phyloP scores from a whole-genome alignment of 1,140 invertebrate genomes.

The Ephestia elutella region DNA sequence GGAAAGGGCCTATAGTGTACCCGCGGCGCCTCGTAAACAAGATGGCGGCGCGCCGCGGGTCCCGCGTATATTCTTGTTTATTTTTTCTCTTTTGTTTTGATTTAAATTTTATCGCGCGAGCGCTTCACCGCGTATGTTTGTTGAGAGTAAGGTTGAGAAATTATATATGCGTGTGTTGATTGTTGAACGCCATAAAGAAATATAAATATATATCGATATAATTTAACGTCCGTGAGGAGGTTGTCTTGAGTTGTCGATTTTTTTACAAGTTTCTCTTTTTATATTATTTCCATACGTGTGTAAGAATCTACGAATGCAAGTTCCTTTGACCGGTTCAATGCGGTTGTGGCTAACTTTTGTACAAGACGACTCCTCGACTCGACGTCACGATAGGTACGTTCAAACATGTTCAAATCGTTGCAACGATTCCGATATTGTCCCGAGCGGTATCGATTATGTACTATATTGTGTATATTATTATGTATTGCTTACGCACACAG shows the following conservation, averaged over 20 bases:
- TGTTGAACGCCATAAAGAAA: conserved; percentile 49
- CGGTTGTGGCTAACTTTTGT: conserved; percentile 20
- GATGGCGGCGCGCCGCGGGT: neutral
- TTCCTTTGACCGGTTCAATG: conserved; percentile 16
- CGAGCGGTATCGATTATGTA: conserved; percentile 8
- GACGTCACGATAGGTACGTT: conserved; percentile 2
- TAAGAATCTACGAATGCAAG: conserved; percentile 12
- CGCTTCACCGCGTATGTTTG: conserved; percentile 47
- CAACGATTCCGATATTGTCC: conserved; percentile 12
- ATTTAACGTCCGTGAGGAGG: conserved; percentile 15
- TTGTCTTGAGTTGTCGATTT: conserved; percentile 10
- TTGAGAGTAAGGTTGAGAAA: conserved; percentile 47
- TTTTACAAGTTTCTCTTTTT: conserved; percentile 19
- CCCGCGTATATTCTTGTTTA: conserved; percentile 38
- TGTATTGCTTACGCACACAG: conserved; percentile 26
- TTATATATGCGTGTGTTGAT: conserved; percentile 61
- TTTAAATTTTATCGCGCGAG: conserved; percentile 60
- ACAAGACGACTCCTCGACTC: conserved; percentile 3
- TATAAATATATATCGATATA: conserved; percentile 31
- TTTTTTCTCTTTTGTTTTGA: conserved; percentile 47
- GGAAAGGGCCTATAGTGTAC: conserved; percentile 48
- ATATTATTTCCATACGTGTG: conserved; percentile 9
- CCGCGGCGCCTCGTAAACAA: conserved; percentile 27
- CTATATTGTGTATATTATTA: conserved; percentile 17
- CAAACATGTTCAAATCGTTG: conserved; percentile 9